A percentile compares a stretch with the other conserved stretches of the same genome.
Evolutionary conservation across 1,140 invertebrate species (phyloP).

Genomic region (Lepidurus packardi): DNA sequence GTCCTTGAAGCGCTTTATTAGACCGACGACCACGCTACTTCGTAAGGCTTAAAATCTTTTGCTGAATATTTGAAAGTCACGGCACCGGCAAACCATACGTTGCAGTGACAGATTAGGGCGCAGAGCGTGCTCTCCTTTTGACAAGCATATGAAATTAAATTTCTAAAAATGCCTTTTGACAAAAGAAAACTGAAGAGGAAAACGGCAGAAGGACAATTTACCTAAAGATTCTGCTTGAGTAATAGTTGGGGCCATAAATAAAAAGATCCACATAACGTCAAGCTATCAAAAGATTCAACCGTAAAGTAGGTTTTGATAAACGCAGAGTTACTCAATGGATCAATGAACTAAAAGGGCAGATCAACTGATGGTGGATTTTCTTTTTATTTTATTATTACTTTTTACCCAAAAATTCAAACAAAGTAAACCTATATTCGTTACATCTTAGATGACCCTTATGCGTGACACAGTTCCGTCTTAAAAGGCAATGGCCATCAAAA

Average conservation of each 20-base stretch:
- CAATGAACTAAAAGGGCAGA: neutral
- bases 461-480: too few species aligned
- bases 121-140: too few species aligned
- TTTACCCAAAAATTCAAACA: neutral
- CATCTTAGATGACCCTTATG: too few species aligned
- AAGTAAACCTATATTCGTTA: too few species aligned
- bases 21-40: too few species aligned
- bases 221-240: too few species aligned
- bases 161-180: neutral
- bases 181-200: neutral
- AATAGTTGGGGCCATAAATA: neutral
- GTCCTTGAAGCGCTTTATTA: too few species aligned
- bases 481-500: too few species aligned
- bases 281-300: neutral
- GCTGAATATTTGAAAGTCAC: too few species aligned
- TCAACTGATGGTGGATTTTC: neutral
- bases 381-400: neutral
- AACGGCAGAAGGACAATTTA: neutral
- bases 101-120: too few species aligned
- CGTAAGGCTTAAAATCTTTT: too few species aligned
- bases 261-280: neutral
- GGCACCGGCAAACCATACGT: too few species aligned
- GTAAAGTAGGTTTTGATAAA: slow-evolving; percentile 10
- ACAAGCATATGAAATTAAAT: neutral
- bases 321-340: neutral